Conservation (phyloP, 2,888 invertebrate species). For the Scaptomyza tumidula region DNA sequence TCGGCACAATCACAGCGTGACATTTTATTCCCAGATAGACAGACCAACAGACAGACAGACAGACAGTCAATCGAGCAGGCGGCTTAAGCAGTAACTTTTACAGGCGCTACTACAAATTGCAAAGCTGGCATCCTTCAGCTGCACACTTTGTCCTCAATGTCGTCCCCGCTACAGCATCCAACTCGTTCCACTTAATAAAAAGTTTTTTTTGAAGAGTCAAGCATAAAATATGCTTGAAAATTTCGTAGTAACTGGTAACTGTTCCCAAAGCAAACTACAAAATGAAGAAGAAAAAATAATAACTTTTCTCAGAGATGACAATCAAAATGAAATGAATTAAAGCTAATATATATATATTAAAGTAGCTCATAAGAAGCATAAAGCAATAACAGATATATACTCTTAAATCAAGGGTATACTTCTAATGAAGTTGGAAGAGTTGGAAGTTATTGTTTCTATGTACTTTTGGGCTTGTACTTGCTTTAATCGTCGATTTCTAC, state of each 20-base stretch:
- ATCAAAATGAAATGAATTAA: constrained; percentile 4
- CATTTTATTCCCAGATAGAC: constrained; percentile 46
- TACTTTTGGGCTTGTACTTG: no score
- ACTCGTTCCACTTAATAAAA: constrained; percentile 4
- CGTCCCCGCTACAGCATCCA: background rate
- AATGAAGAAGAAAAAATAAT: background rate
- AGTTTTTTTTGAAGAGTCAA: constrained; percentile 32
- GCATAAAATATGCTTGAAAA: constrained; percentile 67
- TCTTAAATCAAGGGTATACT: no score
- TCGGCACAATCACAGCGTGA: constrained; percentile 73
- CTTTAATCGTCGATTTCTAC: no score
- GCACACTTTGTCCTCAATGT: background rate
- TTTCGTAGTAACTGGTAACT: constrained; percentile 50
- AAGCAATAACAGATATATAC: no score
- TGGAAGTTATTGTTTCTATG: no score
- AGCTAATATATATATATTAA: background rate
- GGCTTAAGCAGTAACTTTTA: constrained; percentile 56
- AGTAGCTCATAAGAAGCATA: no score
- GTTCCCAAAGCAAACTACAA: constrained; percentile 45
- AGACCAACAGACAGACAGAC: constrained; percentile 53
- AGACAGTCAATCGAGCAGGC: constrained; percentile 39
- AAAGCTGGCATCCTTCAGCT: constrained; percentile 38
- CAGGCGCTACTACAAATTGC: constrained; percentile 54
- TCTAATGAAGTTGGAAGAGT: no score
- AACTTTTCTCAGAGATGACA: constrained; percentile 22